Evolutionary conservation across 2,797 vertebrate genomes (phyloP).

Genomic region (Acipenser transmontanus): DNA sequence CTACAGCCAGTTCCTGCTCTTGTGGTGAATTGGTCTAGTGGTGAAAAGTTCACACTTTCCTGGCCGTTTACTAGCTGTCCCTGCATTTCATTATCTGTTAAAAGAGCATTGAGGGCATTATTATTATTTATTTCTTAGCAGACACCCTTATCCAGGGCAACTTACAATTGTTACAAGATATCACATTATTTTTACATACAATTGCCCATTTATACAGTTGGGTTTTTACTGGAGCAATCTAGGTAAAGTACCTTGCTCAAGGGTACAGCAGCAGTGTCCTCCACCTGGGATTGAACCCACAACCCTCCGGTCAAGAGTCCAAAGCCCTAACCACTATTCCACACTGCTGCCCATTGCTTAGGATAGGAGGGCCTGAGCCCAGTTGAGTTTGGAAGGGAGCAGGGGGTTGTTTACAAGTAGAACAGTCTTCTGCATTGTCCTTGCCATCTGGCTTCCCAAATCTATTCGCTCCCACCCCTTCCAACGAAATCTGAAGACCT

Average conservation of each 20-base stretch:
- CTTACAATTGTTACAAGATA: no score
- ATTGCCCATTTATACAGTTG: no score
- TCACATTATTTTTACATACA: no score
- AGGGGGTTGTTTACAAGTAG: neutral
- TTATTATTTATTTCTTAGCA: no score
- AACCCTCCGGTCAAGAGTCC: no score
- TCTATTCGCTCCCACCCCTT: neutral
- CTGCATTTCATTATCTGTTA: conserved; percentile 9
- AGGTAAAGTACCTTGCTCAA: no score
- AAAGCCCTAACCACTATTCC: no score
- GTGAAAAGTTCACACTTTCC: neutral
- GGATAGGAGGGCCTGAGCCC: neutral
- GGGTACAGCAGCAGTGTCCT: no score
- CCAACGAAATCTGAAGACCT: neutral
- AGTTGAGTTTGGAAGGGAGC: neutral
- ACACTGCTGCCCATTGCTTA: neutral
- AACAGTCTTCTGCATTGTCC: neutral
- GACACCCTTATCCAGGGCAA: no score
- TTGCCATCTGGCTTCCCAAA: conserved; percentile 12
- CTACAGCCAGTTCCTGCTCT: neutral
- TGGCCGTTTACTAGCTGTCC: conserved; percentile 8
- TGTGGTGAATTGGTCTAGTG: neutral
- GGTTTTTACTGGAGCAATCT: no score
- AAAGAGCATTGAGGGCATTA: neutral
- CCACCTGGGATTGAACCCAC: no score